These are phyloP conservation scores for Phocides pigmalion DNA, from an alignment of 1,140 invertebrate genomes.

Conservation along the genomic window DNA sequence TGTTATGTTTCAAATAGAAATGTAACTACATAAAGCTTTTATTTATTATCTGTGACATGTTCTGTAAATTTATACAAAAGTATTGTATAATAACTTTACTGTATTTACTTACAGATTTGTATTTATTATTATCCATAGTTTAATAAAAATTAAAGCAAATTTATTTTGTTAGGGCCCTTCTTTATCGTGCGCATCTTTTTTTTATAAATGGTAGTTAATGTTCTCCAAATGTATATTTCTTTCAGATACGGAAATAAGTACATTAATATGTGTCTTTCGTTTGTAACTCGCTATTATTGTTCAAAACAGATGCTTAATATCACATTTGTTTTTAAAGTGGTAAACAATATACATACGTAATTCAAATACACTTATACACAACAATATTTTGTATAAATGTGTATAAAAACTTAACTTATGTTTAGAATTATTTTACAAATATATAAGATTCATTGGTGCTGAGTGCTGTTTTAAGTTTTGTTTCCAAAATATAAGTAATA, in stretches of 20 bases:
- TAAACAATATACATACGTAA: neutral
- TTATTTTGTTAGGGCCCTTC: neutral
- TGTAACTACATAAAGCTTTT: slow-evolving; percentile 45
- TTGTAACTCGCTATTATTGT: neutral
- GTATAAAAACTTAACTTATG: slow-evolving; percentile 56
- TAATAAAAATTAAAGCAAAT: neutral
- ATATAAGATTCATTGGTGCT: slow-evolving; percentile 66
- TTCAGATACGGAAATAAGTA: neutral
- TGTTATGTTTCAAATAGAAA: slow-evolving; percentile 44
- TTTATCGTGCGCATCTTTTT: too few relatives aligned
- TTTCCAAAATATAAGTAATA: slow-evolving; percentile 45
- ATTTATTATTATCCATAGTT: slow-evolving; percentile 12
- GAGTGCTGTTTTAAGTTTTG: slow-evolving; percentile 62
- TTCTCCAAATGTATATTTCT: too few relatives aligned
- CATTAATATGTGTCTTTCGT: too few relatives aligned
- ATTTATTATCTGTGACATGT: slow-evolving; percentile 57
- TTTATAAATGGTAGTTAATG: too few relatives aligned
- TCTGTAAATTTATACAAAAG: slow-evolving; percentile 38
- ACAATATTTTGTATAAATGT: slow-evolving; percentile 61
- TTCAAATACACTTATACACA: neutral
- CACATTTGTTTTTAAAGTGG: neutral
- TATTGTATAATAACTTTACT: slow-evolving; percentile 36
- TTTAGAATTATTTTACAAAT: slow-evolving; percentile 35
- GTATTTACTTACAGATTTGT: slow-evolving; percentile 26
- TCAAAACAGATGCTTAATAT: neutral